A percentile compares a stretch with the other conserved stretches of the same genome.
These are phyloP conservation scores for Urocyon cinereoargenteus DNA, from an alignment of 2,797 vertebrate genomes.

Conservation along the genomic window DNA sequence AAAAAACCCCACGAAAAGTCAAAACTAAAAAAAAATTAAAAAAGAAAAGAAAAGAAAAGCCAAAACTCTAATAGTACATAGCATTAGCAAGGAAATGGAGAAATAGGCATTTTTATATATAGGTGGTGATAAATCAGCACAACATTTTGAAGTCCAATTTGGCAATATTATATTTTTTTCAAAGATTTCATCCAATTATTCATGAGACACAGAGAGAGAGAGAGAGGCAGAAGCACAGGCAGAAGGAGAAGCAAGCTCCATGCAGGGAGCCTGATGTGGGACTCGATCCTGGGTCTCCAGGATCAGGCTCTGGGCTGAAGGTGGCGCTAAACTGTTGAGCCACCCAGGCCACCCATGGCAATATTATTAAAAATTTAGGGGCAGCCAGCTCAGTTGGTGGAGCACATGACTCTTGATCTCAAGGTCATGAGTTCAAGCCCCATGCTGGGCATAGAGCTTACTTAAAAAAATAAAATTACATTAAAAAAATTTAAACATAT, in stretches of 20 bases:
- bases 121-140: neutral
- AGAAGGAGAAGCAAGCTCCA: too few relatives aligned
- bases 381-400: neutral
- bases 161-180: neutral
- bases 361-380: conserved; percentile 14
- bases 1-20: neutral
- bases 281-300: too few relatives aligned
- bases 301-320: too few relatives aligned
- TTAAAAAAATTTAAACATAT: neutral
- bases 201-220: too few relatives aligned
- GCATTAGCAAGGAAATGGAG: neutral
- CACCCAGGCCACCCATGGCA: neutral
- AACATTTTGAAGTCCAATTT: neutral
- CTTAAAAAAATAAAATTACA: neutral
- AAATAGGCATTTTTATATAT: neutral
- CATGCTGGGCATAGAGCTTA: neutral
- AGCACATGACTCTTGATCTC: neutral
- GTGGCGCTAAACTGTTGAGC: too few relatives aligned
- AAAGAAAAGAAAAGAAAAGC: neutral
- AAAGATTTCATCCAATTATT: too few relatives aligned
- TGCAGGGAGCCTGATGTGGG: too few relatives aligned
- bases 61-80: conserved; percentile 9
- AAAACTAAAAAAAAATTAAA: neutral
- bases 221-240: too few relatives aligned
- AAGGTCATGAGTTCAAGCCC: neutral